Evolutionary conservation across 2,888 invertebrate species (phyloP).

Genomic region (Lasioglossum vierecki): DNA sequence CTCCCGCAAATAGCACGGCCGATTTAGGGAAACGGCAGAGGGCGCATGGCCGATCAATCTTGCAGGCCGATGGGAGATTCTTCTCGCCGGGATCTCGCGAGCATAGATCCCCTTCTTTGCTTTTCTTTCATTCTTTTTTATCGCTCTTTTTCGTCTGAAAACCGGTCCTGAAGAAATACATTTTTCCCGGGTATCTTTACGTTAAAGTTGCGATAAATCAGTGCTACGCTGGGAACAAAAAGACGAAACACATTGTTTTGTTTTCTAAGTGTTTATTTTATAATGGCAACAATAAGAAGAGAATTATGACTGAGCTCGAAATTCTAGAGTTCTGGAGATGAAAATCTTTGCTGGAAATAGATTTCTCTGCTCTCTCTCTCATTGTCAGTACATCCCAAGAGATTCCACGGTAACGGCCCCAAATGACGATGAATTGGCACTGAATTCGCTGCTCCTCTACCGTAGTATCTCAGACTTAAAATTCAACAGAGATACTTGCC

Average conservation of each 20-base stretch:
- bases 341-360: neutral
- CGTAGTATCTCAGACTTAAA: neutral
- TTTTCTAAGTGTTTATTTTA: neutral
- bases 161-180: neutral
- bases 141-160: neutral
- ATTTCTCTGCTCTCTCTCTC: neutral
- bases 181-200: neutral
- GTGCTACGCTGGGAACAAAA: neutral
- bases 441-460: neutral
- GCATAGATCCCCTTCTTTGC: constrained; percentile 11
- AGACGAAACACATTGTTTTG: neutral
- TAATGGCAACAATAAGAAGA: neutral
- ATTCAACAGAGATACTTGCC: neutral
- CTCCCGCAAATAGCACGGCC: constrained; percentile 50
- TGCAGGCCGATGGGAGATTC: constrained; percentile 31
- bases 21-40: constrained; percentile 59
- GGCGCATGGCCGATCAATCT: constrained; percentile 58
- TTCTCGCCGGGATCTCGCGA: neutral
- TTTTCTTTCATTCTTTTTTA: constrained; percentile 21
- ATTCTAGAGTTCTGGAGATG: neutral
- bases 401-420: neutral
- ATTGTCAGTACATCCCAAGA: neutral
- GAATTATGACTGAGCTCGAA: neutral
- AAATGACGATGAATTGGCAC: neutral
- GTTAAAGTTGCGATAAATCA: neutral